Evolutionary conservation across 2,797 vertebrate species (phyloP).

Genomic region (Oceanodroma leucorhoa): DNA sequence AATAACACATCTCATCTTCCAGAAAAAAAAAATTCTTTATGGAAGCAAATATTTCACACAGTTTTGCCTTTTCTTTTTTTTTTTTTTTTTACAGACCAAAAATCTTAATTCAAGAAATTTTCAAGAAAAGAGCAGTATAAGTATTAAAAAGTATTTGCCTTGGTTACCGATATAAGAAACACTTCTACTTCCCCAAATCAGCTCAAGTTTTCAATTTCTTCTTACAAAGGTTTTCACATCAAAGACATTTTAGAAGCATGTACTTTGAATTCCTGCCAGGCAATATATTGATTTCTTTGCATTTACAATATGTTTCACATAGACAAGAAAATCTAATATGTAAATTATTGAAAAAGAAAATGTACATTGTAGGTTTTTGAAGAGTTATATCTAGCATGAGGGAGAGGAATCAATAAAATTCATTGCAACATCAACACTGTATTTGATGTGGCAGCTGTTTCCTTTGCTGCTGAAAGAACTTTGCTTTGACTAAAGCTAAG

Average conservation of each 20-base stretch:
- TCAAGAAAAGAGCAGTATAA: neutral
- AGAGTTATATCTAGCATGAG: neutral
- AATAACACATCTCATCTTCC: neutral
- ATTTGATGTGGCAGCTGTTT: conserved; percentile 20
- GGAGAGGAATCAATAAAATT: neutral
- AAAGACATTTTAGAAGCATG: neutral
- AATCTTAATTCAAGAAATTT: neutral
- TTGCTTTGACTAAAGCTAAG: conserved; percentile 13
- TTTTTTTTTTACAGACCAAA: neutral
- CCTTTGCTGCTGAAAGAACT: neutral
- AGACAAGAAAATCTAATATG: neutral
- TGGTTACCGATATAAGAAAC: neutral
- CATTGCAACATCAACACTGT: neutral
- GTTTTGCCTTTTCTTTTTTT: neutral
- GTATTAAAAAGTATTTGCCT: neutral
- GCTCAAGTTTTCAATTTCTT: neutral
- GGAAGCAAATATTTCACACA: rapidly evolving
- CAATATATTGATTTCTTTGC: neutral
- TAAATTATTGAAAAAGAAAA: conserved; percentile 14
- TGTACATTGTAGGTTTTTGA: neutral
- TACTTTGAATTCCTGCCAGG: neutral
- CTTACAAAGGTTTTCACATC: neutral
- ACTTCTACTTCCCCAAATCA: neutral
- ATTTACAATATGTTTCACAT: neutral
- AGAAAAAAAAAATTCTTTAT: neutral